Conservation (phyloP, 2,113 vertebrate species). For the Numenius arquata region DNA sequence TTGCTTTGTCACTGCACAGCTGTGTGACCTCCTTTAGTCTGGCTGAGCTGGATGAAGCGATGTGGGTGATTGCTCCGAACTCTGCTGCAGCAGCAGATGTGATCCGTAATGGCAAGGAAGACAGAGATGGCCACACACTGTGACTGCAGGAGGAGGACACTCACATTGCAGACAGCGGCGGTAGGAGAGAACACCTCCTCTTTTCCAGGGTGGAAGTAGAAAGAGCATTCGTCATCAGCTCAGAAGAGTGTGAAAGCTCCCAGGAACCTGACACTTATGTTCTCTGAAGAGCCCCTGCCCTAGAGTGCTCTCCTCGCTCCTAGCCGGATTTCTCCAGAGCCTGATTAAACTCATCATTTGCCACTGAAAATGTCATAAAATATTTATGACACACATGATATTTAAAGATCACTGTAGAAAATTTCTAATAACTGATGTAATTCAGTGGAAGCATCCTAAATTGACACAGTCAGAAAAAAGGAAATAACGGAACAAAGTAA, state of each 20-base stretch:
- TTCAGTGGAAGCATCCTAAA: not conserved
- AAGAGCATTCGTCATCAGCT: not conserved
- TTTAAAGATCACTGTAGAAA: conserved; percentile 44
- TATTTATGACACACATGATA: conserved; percentile 37
- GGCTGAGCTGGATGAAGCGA: not conserved
- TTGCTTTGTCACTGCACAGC: not conserved
- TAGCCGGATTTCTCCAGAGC: not conserved
- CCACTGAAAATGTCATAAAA: conserved; percentile 37
- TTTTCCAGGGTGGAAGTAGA: not conserved
- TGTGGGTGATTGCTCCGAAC: accelerated
- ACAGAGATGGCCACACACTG: accelerated
- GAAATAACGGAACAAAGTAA: not conserved
- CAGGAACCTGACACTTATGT: not conserved
- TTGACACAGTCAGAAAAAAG: not conserved
- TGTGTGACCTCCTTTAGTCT: accelerated
- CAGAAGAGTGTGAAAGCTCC: not conserved
- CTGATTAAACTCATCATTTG: conserved; percentile 37
- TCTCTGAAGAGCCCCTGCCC: not conserved
- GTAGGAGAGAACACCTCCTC: not conserved
- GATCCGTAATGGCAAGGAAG: accelerated
- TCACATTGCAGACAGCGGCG: accelerated
- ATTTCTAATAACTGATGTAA: not conserved
- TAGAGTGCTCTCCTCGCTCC: not conserved
- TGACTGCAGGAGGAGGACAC: not conserved
- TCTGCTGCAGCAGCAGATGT: not conserved